These are phyloP conservation scores for Gopherus evgoodei DNA, from an alignment of 2,113 vertebrate species.

Conservation along the genomic window DNA sequence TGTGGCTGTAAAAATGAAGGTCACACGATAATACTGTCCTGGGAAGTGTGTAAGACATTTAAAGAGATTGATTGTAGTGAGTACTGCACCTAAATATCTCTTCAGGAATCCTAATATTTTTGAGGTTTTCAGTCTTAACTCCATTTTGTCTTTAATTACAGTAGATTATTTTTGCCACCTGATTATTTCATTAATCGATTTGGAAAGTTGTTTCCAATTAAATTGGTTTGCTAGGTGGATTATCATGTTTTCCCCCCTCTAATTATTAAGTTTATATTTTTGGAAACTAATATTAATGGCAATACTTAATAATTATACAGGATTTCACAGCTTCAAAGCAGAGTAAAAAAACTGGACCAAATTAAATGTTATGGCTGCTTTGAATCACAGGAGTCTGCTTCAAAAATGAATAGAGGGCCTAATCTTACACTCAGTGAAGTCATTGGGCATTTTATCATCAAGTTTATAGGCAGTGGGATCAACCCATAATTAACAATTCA, in stretches of 20 bases:
- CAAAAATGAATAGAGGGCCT: neutral
- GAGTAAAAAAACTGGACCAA: neutral
- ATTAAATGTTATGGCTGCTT: neutral
- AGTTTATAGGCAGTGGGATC: neutral
- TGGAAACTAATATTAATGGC: neutral
- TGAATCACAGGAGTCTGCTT: neutral
- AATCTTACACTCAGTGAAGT: neutral
- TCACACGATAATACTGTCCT: conserved; percentile 73
- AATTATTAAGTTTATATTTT: neutral
- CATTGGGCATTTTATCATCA: neutral
- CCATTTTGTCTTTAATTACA: conserved; percentile 55
- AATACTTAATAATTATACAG: neutral
- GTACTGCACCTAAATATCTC: conserved; percentile 25
- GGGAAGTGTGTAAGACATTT: conserved; percentile 47
- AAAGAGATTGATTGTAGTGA: conserved; percentile 56
- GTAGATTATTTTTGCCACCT: conserved; percentile 13
- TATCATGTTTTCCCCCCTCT: neutral
- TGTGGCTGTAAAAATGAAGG: conserved; percentile 81
- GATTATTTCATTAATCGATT: conserved; percentile 42
- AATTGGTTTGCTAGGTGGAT: neutral
- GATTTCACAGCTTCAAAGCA: neutral
- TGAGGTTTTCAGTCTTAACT: conserved; percentile 19
- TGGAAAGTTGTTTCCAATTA: neutral
- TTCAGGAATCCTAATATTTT: conserved; percentile 47
- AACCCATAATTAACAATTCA: neutral